Conservation (phyloP, 2,888 invertebrate genomes). For the Calliphora vomitoria region DNA sequence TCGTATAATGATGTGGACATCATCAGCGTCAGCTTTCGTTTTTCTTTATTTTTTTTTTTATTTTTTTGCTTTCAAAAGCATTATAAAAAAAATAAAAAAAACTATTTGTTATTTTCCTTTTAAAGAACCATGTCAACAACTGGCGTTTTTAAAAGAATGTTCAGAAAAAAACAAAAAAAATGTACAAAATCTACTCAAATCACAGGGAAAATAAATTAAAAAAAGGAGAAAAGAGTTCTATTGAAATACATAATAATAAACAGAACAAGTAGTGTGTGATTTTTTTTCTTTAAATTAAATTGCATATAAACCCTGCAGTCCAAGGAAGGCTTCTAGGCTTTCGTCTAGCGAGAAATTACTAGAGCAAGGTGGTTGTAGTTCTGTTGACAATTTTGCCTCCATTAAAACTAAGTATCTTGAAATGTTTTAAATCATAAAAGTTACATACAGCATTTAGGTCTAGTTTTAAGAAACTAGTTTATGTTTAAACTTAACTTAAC, state of each 20-base stretch:
- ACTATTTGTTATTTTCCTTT: slow-evolving; percentile 16
- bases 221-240: background rate
- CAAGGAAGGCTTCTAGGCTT: too few relatives aligned
- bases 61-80: slow-evolving; percentile 13
- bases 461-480: too few relatives aligned
- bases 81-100: background rate
- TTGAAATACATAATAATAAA: background rate
- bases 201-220: background rate
- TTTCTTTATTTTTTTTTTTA: slow-evolving; percentile 36
- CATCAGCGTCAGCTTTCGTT: slow-evolving; percentile 52
- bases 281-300: background rate
- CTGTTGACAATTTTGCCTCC: too few relatives aligned
- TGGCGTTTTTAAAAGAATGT: slow-evolving; percentile 26
- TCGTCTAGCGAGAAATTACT: too few relatives aligned
- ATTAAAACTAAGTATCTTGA: too few relatives aligned
- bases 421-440: too few relatives aligned
- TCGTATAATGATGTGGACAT: slow-evolving; percentile 54
- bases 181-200: background rate
- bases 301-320: background rate
- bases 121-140: slow-evolving; percentile 60
- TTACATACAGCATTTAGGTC: too few relatives aligned
- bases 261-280: background rate
- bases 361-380: too few relatives aligned
- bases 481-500: too few relatives aligned
- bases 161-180: background rate